Conservation (phyloP, 2,888 invertebrate species). For the Eremobia ochroleuca region DNA sequence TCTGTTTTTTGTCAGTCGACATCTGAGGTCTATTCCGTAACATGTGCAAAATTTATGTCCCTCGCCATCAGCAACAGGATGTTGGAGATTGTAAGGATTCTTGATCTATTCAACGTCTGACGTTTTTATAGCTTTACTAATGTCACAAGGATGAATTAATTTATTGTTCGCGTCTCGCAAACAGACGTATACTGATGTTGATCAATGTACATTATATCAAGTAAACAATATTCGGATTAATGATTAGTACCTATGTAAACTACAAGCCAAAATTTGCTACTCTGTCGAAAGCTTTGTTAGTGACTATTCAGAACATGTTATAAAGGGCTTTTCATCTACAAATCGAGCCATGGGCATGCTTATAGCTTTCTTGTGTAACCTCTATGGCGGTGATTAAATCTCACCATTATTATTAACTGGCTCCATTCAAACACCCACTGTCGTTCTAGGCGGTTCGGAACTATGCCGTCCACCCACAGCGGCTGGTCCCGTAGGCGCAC, state of each 20-base stretch:
- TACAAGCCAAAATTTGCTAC: conserved; percentile 80
- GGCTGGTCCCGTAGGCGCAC: conserved; percentile 90
- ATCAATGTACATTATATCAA: conserved; percentile 52
- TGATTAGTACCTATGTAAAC: conserved; percentile 82
- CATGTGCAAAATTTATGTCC: conserved; percentile 85
- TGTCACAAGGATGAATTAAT: conserved; percentile 39
- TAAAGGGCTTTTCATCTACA: conserved; percentile 79
- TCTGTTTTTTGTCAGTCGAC: conserved; percentile 88
- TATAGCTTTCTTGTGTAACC: conserved; percentile 89
- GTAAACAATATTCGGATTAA: conserved; percentile 73
- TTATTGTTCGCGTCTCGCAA: conserved; percentile 20
- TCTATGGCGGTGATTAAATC: conserved; percentile 90
- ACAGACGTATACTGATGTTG: conserved; percentile 33
- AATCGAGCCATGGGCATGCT: conserved; percentile 86
- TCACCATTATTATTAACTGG: conserved; percentile 91
- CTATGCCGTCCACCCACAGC: conserved; percentile 91
- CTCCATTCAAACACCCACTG: conserved; percentile 91
- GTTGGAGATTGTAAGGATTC: conserved; percentile 79
- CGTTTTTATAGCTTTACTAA: conserved; percentile 57
- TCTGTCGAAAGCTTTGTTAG: conserved; percentile 85
- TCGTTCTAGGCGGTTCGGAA: conserved; percentile 88
- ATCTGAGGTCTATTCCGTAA: conserved; percentile 83
- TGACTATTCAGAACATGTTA: conserved; percentile 81
- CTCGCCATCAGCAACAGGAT: conserved; percentile 78
- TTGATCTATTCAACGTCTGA: conserved; percentile 53